A percentile compares a stretch with the other conserved stretches of the same genome.
These are phyloP conservation scores for Heterodera filipjevi DNA, from an alignment of 2,888 invertebrate genomes.

Conservation along the genomic window DNA sequence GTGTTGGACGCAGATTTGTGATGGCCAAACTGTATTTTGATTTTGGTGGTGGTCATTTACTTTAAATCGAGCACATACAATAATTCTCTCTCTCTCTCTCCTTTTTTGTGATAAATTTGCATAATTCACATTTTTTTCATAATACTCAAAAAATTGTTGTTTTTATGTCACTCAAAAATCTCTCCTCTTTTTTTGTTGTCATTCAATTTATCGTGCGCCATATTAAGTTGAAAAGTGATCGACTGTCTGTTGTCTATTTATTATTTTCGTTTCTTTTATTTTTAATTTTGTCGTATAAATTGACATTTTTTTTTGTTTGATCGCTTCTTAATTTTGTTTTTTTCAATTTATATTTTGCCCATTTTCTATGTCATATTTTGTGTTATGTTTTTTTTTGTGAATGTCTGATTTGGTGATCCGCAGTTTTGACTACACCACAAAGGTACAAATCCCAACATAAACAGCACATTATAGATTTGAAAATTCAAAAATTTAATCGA, in stretches of 20 bases:
- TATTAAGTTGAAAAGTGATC: background rate
- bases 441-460: slow-evolving; percentile 22
- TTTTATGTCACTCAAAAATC: background rate
- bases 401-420: slow-evolving; percentile 10
- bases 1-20: slow-evolving; percentile 87
- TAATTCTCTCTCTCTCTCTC: no score
- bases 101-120: background rate
- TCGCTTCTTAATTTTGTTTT: background rate
- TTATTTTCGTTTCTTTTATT: background rate
- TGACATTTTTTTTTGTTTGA: background rate
- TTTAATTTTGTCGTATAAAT: background rate
- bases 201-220: background rate
- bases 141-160: slow-evolving; percentile 8
- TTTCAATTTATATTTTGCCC: background rate
- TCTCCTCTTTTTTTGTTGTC: background rate
- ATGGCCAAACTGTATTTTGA: no score
- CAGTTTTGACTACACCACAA: slow-evolving; percentile 38
- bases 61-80: no score
- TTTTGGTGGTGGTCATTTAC: no score
- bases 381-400: slow-evolving; percentile 23
- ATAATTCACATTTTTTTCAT: background rate
- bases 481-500: no score
- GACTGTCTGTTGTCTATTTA: no score
- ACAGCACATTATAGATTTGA: no score
- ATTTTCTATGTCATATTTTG: background rate